phyloP scores from a whole-genome alignment of 2,113 vertebrate genomes.

The Sapajus apella region DNA sequence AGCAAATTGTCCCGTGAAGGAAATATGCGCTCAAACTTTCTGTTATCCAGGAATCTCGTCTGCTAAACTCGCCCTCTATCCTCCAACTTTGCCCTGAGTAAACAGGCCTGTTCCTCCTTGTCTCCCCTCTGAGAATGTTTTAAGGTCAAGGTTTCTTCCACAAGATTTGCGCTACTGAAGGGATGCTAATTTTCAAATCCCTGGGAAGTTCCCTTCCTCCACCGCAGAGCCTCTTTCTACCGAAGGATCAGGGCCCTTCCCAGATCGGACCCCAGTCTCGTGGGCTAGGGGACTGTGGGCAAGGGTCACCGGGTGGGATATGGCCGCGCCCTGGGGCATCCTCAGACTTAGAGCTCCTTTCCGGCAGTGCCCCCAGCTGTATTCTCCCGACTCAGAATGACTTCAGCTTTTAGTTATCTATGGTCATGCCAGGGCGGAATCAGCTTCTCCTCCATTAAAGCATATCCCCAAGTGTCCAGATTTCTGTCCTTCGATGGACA shows the following conservation, averaged over 20 bases:
- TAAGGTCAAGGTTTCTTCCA: not conserved
- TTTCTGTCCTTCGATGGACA: not conserved
- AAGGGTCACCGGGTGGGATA: not conserved
- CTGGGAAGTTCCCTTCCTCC: not conserved
- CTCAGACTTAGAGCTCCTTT: not conserved
- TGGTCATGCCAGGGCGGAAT: not conserved
- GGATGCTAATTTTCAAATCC: not conserved
- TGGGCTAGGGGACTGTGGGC: not conserved
- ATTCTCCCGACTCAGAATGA: not conserved
- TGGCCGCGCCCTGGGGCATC: rapidly evolving
- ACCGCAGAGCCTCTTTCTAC: not conserved
- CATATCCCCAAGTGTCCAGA: not conserved
- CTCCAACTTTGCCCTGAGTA: not conserved
- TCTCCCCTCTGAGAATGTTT: not conserved
- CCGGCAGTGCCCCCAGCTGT: not conserved
- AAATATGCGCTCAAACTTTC: not conserved
- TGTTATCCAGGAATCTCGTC: not conserved
- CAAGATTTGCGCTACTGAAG: not conserved
- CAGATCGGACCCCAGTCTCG: not conserved
- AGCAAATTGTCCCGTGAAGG: not conserved
- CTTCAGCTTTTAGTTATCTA: not conserved
- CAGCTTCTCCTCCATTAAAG: not conserved
- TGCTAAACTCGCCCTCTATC: not conserved
- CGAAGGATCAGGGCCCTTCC: not conserved
- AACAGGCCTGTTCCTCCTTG: not conserved